Conservation (phyloP, 2,797 vertebrate species). For the Enteromius viviparus region DNA sequence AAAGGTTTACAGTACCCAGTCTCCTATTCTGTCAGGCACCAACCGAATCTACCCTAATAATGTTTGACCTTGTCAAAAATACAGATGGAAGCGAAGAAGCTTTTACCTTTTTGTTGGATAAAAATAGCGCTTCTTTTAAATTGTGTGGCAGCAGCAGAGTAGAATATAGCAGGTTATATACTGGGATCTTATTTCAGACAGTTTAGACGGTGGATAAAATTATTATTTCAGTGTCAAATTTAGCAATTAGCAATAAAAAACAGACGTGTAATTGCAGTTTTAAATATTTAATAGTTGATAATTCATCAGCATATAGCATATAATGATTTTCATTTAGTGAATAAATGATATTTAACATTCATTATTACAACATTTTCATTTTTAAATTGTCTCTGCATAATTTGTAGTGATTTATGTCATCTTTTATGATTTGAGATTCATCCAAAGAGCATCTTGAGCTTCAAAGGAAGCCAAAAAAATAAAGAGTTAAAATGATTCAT, state of each 20-base stretch:
- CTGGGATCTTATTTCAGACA: neutral
- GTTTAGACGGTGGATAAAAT: neutral
- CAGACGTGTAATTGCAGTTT: neutral
- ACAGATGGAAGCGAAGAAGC: constrained; percentile 2
- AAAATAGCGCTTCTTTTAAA: neutral
- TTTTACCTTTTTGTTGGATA: constrained; percentile 12
- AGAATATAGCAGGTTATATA: neutral
- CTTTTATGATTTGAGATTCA: neutral
- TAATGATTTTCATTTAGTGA: neutral
- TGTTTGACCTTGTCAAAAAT: constrained; percentile 16
- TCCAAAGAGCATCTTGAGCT: neutral
- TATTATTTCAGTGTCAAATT: neutral
- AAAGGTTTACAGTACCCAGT: constrained; percentile 11
- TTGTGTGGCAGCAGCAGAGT: neutral
- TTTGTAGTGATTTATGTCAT: neutral
- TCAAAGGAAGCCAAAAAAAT: neutral
- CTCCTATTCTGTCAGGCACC: neutral
- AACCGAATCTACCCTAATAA: constrained; percentile 12
- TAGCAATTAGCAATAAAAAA: neutral
- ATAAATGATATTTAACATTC: neutral
- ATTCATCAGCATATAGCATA: neutral
- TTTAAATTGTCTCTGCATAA: neutral
- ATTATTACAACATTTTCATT: neutral
- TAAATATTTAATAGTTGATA: neutral
- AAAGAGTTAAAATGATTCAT: neutral